A percentile compares a stretch with the other conserved stretches of the same genome.
These are phyloP conservation scores for Myioborus miniatus DNA, from an alignment of 2,797 vertebrate species.

Conservation along the genomic window DNA sequence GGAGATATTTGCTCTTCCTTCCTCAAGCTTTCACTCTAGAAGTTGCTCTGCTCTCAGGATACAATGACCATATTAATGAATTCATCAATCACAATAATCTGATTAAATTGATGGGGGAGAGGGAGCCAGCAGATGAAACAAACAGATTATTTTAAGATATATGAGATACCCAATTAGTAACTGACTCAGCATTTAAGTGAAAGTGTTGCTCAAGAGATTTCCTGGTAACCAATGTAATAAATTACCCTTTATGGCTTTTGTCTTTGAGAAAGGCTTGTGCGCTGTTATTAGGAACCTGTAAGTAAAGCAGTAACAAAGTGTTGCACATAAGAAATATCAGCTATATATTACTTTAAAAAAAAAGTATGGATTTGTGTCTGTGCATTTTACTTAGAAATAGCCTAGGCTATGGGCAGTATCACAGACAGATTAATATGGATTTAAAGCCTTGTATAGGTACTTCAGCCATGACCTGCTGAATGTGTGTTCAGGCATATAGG, in stretches of 20 bases:
- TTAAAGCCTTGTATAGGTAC: not conserved
- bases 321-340: not conserved
- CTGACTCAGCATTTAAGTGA: slow-evolving; percentile 58
- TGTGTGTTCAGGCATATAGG: not conserved
- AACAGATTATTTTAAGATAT: slow-evolving; percentile 65
- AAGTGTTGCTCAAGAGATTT: slow-evolving; percentile 45
- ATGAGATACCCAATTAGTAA: slow-evolving; percentile 53
- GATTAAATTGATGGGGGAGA: slow-evolving; percentile 53
- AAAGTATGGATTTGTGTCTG: not conserved
- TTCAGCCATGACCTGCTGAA: not conserved
- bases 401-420: not conserved
- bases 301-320: not conserved
- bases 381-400: not conserved
- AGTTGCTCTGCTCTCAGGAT: slow-evolving; percentile 25
- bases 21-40: slow-evolving; percentile 17
- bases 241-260: not conserved
- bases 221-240: slow-evolving; percentile 20
- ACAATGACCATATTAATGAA: slow-evolving; percentile 21
- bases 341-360: not conserved
- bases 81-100: slow-evolving; percentile 64
- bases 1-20: not conserved
- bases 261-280: not conserved
- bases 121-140: slow-evolving; percentile 54
- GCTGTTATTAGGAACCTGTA: not conserved
- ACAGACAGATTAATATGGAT: not conserved